These are phyloP conservation scores for Ophion obscuratus DNA, from an alignment of 2,888 invertebrate genomes.

Conservation along the genomic window DNA sequence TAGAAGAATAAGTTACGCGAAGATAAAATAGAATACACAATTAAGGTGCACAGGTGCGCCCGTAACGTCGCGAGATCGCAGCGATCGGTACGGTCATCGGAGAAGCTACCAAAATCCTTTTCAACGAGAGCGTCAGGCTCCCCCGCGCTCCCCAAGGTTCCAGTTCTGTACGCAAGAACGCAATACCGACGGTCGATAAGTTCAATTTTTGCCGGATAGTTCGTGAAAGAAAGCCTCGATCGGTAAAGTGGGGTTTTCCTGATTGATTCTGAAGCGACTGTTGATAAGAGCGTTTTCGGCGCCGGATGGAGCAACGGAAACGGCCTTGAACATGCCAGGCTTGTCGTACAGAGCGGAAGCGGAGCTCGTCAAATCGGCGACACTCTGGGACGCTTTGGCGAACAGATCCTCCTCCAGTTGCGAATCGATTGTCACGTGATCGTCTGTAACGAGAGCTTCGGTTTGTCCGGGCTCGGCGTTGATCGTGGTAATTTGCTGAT, in stretches of 20 bases:
- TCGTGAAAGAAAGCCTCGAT: conserved; percentile 93
- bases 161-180: neutral
- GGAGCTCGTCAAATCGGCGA: conserved; percentile 90
- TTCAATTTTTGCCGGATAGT: conserved; percentile 87
- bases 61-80: too few relatives aligned
- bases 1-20: too few relatives aligned
- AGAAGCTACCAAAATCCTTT: too few relatives aligned
- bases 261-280: conserved; percentile 89
- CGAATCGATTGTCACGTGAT: conserved; percentile 63
- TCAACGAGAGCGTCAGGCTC: too few relatives aligned
- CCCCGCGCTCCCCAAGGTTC: too few relatives aligned
- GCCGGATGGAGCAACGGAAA: conserved; percentile 85
- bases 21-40: too few relatives aligned
- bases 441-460: conserved; percentile 58
- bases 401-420: conserved; percentile 79
- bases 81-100: too few relatives aligned
- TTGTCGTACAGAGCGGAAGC: conserved; percentile 90
- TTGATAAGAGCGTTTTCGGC: conserved; percentile 82
- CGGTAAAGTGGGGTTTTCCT: conserved; percentile 92
- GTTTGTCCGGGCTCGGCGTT: conserved; percentile 37
- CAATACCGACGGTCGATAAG: neutral
- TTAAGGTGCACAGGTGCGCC: too few relatives aligned
- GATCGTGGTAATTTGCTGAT: conserved; percentile 25
- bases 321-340: conserved; percentile 90
- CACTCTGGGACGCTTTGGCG: conserved; percentile 86